Conservation (phyloP, 2,113 vertebrate species). For the Pteronura brasiliensis region DNA sequence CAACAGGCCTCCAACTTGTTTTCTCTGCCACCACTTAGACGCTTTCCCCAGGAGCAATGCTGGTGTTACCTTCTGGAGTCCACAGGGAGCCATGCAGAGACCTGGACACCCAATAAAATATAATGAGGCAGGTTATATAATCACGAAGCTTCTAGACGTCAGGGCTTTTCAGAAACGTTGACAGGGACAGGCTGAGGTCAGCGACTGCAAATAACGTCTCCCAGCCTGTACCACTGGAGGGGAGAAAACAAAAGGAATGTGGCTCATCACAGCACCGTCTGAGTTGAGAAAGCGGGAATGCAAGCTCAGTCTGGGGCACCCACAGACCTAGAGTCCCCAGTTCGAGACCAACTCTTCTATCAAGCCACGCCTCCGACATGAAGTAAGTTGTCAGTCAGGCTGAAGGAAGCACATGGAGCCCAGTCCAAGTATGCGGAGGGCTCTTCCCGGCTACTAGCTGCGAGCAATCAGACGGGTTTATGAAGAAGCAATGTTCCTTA, state of each 20-base stretch:
- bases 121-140: slow-evolving; percentile 61
- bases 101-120: slow-evolving; percentile 54
- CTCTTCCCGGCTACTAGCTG: not conserved
- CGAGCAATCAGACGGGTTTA: not conserved
- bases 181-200: not conserved
- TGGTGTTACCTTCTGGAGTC: not conserved
- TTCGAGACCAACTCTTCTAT: not conserved
- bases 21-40: not conserved
- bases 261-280: not conserved
- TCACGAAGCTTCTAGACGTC: slow-evolving; percentile 28
- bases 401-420: not conserved
- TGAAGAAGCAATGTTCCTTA: not conserved
- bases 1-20: not conserved
- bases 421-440: not conserved
- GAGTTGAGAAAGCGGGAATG: not conserved
- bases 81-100: not conserved
- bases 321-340: not conserved
- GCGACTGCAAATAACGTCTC: not conserved
- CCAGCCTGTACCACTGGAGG: not conserved
- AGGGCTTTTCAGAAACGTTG: not conserved
- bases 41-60: not conserved
- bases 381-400: not conserved
- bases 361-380: not conserved
- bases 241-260: too few species aligned
- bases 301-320: not conserved